A percentile compares a stretch with the other conserved stretches of the same genome.
phyloP scores from a whole-genome alignment of 2,113 vertebrate species.

The Platichthys stellatus region DNA sequence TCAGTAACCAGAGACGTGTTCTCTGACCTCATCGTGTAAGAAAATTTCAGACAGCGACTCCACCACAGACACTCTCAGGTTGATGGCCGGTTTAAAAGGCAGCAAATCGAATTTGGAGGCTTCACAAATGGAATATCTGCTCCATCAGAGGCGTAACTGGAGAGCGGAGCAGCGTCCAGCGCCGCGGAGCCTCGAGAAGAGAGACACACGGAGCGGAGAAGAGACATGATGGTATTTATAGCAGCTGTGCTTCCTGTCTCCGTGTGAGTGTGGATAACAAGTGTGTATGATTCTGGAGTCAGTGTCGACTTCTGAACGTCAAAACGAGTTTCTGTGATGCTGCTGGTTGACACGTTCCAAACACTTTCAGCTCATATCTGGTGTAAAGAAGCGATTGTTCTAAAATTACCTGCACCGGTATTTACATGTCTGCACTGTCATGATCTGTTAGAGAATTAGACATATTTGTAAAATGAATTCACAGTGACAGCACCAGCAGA shows the following conservation, averaged over 20 bases:
- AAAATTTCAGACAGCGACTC: conserved; percentile 2
- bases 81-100: conserved; percentile 56
- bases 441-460: neutral
- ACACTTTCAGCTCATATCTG: neutral
- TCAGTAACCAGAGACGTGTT: neutral
- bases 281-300: neutral
- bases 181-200: neutral
- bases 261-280: neutral
- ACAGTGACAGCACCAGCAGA: neutral
- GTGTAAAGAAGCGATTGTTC: neutral
- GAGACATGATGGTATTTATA: conserved; percentile 31
- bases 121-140: conserved; percentile 55
- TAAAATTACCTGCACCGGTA: too few species aligned
- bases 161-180: conserved; percentile 38
- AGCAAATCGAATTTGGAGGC: conserved; percentile 60
- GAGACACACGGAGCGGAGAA: conserved; percentile 6
- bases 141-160: conserved; percentile 54
- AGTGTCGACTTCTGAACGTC: neutral
- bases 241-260: conserved; percentile 1
- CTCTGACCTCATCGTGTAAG: conserved; percentile 11
- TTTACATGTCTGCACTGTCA: too few species aligned
- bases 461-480: neutral
- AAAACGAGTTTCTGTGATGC: neutral
- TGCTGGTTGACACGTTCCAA: neutral
- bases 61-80: conserved; percentile 28